A percentile compares a stretch with the other conserved stretches of the same genome.
Conservation (phyloP, 2,888 invertebrate genomes). For the Cremastinae sp. region DNA sequence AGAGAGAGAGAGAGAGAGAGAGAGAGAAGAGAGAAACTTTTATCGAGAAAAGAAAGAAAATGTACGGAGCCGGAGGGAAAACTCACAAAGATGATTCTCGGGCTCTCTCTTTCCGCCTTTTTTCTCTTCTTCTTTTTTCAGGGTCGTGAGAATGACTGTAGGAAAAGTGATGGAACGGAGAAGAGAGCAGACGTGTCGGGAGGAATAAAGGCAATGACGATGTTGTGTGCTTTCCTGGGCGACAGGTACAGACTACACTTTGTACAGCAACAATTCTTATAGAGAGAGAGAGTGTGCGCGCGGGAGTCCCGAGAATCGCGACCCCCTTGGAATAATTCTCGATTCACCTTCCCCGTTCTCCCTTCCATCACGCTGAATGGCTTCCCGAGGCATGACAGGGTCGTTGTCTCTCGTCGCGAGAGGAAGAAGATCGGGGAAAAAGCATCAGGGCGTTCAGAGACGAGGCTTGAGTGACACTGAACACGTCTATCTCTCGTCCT, state of each 20-base stretch:
- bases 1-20: conserved; percentile 1
- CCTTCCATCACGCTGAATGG: conserved; percentile 11
- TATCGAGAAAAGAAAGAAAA: conserved; percentile 35
- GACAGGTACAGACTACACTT: conserved; percentile 50
- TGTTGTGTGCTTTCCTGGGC: conserved; percentile 30
- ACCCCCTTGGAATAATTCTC: conserved; percentile 48
- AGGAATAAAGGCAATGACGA: conserved; percentile 49
- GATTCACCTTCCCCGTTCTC: conserved; percentile 22
- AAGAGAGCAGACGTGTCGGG: conserved; percentile 39
- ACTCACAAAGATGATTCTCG: conserved; percentile 22
- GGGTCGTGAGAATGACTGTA: conserved; percentile 23
- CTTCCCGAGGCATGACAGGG: conserved; percentile 38
- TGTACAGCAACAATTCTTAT: conserved; percentile 52
- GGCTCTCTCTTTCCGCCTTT: conserved; percentile 8
- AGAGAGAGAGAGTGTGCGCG: conserved; percentile 15
- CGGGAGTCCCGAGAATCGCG: conserved; percentile 19
- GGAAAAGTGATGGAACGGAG: conserved; percentile 40
- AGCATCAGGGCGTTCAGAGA: conserved; percentile 5
- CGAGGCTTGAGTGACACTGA: conserved; percentile 36
- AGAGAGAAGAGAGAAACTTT: conserved; percentile 24
- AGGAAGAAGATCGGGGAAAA: not conserved
- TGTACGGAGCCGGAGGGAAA: conserved; percentile 15
- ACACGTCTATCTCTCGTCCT: conserved; percentile 36
- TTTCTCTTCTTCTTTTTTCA: conserved; percentile 3
- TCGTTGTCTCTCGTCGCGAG: conserved; percentile 40